These are phyloP conservation scores for Spodoptera littoralis DNA, from an alignment of 2,888 invertebrate genomes.

Conservation along the genomic window DNA sequence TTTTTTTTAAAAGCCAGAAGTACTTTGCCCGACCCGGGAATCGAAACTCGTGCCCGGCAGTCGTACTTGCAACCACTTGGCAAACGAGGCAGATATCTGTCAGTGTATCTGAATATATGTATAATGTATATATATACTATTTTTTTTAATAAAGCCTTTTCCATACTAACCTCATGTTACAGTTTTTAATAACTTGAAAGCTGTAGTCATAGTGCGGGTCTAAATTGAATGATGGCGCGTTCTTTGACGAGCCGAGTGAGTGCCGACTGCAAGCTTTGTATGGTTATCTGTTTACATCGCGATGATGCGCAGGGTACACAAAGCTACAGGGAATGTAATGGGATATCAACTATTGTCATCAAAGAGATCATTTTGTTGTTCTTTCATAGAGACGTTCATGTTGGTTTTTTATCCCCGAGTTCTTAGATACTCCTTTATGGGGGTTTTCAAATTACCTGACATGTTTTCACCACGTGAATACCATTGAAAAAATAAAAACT, in stretches of 20 bases:
- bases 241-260: conserved; percentile 40
- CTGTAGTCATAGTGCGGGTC: conserved; percentile 19
- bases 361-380: not conserved
- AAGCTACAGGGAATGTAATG: conserved; percentile 10
- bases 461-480: too few relatives aligned
- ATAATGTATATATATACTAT: too few relatives aligned
- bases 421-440: too few relatives aligned
- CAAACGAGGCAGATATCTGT: too few relatives aligned
- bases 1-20: too few relatives aligned
- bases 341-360: conserved; percentile 1
- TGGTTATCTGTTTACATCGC: conserved; percentile 26
- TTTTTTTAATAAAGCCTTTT: conserved; percentile 2
- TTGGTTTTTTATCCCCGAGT: too few relatives aligned
- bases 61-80: too few relatives aligned
- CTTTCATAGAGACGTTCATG: not conserved
- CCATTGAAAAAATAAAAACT: too few relatives aligned
- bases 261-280: conserved; percentile 5
- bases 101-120: too few relatives aligned
- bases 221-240: conserved; percentile 38
- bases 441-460: too few relatives aligned
- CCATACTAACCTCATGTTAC: not conserved
- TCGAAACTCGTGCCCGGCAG: too few relatives aligned
- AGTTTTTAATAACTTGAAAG: conserved; percentile 40
- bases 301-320: conserved; percentile 8
- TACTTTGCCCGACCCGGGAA: too few relatives aligned